Base-by-base conservation (phyloP, 1,140 invertebrate species). In the Drosophila obscura region DNA sequence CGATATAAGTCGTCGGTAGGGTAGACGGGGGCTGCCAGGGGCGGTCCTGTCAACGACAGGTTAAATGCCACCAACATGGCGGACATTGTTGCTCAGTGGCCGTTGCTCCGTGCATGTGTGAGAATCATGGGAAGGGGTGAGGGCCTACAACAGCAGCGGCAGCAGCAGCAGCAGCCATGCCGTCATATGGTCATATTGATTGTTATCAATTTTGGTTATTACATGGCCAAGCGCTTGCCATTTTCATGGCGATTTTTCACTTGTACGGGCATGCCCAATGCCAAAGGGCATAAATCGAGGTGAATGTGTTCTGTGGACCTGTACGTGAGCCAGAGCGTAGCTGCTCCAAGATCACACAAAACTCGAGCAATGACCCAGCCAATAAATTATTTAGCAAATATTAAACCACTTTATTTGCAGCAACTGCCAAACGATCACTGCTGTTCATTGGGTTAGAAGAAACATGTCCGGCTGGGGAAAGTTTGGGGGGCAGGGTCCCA, bases 151-250 rank as follows among this genome's bases (percentile, higher is more conserved):
- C 80, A 67, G 35, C 7, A n/a, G 7, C 22, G 22, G 22, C 22
- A 22, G 22, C 22, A 24, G 31, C 28, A 31, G 8, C 31, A 9
- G 31, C 26, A 28, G 31, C 35, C 35, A 39, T 8, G 64, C 64
- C 45, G 64, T 55, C 80, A 83, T 71, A 83, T 82, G 69, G 81
- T 71, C 82, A 87, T 85, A 85, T 85, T 85, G 82, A 85, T 85
- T 88, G 82, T 85, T 88, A 85, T 85, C 82, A 85, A 85, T 85
- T 85, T 85, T 79, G 71, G 82, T 82, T 87, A 85, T 85, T 82
- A 87, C 83, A 85, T 56, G 65, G 69, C 75, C 64, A 87, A 85
- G 78, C 83, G 72, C 69, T 51, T 68, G 78, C 82, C 72, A 88
- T 85, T 85, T 85, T 78, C 83, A 60, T 69, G 61, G 60, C 82